These are phyloP conservation scores for Paralichthys olivaceus DNA, from an alignment of 2,113 vertebrate genomes.

Conservation along the genomic window DNA sequence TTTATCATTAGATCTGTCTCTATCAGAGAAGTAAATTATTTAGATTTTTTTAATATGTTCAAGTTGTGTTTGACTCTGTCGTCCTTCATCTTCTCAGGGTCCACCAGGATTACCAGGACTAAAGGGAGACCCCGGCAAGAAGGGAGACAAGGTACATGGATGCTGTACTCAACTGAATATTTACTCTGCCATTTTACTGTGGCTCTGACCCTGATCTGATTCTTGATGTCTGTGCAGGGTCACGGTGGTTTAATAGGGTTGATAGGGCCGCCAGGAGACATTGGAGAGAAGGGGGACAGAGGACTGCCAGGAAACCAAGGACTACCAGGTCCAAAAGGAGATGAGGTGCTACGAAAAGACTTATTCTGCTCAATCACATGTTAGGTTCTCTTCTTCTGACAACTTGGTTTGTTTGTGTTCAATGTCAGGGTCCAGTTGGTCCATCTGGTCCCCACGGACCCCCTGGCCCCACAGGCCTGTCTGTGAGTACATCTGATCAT, in stretches of 20 bases:
- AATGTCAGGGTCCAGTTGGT: constrained; percentile 87
- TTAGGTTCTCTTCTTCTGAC: neutral
- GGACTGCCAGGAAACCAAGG: constrained; percentile 95
- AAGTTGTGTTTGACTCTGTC: neutral
- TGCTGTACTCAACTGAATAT: neutral
- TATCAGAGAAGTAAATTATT: neutral
- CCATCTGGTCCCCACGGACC: constrained; percentile 87
- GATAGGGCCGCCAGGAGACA: constrained; percentile 94
- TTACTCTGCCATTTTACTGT: neutral
- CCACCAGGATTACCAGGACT: constrained; percentile 93
- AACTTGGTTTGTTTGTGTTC: neutral
- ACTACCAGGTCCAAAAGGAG: constrained; percentile 91
- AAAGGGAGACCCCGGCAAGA: constrained; percentile 93
- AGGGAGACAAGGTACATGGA: constrained; percentile 91
- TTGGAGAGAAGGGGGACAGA: constrained; percentile 96
- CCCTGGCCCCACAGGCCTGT: constrained; percentile 89
- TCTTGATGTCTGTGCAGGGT: constrained; percentile 82
- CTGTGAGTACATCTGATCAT: constrained; percentile 83
- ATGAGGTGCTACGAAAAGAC: constrained; percentile 83
- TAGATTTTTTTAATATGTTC: neutral
- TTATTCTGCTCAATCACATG: too few species aligned
- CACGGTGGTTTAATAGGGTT: constrained; percentile 96
- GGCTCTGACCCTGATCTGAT: constrained; percentile 8
- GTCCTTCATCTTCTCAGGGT: constrained; percentile 78
- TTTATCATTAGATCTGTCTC: neutral